phyloP scores from a whole-genome alignment of 2,888 invertebrate species.

The Amphiduros pacificus region DNA sequence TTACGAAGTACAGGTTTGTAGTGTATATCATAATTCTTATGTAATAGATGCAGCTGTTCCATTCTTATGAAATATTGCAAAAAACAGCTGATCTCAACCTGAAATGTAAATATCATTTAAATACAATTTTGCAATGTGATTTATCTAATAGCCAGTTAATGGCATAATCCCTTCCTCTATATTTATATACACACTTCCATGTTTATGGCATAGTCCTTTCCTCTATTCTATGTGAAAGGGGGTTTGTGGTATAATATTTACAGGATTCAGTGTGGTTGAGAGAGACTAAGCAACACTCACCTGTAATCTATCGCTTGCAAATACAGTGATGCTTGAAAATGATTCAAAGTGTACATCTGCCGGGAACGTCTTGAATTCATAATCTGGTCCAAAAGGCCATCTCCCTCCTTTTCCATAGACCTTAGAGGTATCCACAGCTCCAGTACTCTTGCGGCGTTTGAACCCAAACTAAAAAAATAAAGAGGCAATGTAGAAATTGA shows the following conservation, averaged over 20 bases:
- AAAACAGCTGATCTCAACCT: slow-evolving; percentile 41
- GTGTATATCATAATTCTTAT: slow-evolving; percentile 41
- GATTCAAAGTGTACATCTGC: slow-evolving; percentile 41
- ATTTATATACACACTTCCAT: no score
- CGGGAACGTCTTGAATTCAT: slow-evolving; percentile 42
- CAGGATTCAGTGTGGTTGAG: no score
- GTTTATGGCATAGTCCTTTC: no score
- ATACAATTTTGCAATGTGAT: no score
- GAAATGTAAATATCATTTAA: no score
- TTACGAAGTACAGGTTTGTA: slow-evolving; percentile 43
- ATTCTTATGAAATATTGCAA: slow-evolving; percentile 47
- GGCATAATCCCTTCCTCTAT: no score
- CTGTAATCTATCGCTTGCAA: slow-evolving; percentile 46
- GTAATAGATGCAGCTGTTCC: slow-evolving; percentile 41
- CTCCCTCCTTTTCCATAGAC: slow-evolving; percentile 40
- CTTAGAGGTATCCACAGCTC: slow-evolving; percentile 37
- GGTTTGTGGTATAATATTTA: no score
- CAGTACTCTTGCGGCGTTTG: slow-evolving; percentile 42
- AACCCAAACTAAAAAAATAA: slow-evolving; percentile 42
- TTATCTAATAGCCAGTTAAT: no score
- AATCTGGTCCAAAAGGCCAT: slow-evolving; percentile 46
- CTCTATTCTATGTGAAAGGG: no score
- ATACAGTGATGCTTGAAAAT: slow-evolving; percentile 37
- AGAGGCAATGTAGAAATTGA: no score
- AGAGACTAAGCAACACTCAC: no score